phyloP scores from a whole-genome alignment of 2,797 vertebrate genomes.

The Syndactyla subalaris region DNA sequence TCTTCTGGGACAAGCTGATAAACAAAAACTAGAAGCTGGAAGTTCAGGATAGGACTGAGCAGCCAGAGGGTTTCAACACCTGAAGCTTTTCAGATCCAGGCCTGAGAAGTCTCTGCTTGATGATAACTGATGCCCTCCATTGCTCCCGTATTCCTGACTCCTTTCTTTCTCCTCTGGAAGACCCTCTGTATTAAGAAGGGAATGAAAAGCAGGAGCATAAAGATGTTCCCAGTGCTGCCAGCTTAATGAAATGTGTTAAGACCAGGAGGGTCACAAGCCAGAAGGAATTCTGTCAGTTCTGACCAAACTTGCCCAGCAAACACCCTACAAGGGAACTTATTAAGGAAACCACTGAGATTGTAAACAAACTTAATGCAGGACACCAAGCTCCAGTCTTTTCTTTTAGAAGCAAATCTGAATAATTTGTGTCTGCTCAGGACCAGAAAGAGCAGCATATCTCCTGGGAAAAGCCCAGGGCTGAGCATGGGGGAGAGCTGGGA shows the following conservation, averaged over 20 bases:
- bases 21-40: neutral
- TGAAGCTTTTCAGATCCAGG: neutral
- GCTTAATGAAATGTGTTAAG: neutral
- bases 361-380: neutral
- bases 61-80: neutral
- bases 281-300: neutral
- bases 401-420: neutral
- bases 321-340: neutral
- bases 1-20: neutral
- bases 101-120: neutral
- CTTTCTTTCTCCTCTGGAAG: neutral
- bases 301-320: neutral
- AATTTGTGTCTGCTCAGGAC: neutral
- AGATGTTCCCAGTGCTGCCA: neutral
- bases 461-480: neutral
- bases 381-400: neutral
- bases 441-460: neutral
- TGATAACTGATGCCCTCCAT: neutral
- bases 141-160: neutral
- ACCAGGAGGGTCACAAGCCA: neutral
- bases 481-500: neutral
- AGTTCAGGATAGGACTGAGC: neutral
- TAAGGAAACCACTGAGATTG: neutral
- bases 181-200: neutral
- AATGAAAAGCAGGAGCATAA: neutral